Base-by-base conservation (phyloP, 2,797 vertebrate genomes). In the Sebastes cheni region DNA sequence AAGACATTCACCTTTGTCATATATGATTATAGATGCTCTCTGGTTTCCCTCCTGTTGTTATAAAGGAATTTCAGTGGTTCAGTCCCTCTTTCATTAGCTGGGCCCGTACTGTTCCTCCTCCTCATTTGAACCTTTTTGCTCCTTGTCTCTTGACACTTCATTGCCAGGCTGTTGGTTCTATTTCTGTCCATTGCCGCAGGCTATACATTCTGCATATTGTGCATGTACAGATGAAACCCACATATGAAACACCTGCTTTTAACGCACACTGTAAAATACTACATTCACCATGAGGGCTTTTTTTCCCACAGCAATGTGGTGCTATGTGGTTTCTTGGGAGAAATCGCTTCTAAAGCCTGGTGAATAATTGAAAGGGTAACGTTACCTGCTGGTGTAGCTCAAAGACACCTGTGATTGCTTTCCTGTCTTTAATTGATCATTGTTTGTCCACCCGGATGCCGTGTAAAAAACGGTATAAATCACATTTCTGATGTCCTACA, bases 161-260 rank as follows among this genome's bases (percentile, higher is more conserved):
- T 90, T 91, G 92, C 85, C 93, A 93, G 92, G 93, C 93, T 95
- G 93, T 91, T 93, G 86, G 84, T 91, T 93, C 94, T 94, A 95
- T 95, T 95, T 94, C 88, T 79, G 91, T 93, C 83, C 84, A 72
- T 70, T 65, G 92, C 94, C 29, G 71, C 74, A 65, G 92, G 94
- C 94, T 92, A 91, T 88, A 92, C 92, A 87, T 93, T 93, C 91
- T 92, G 88, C 90, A 93, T 92, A 92, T 86, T 90, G 91, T 91
- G 86, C 87, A 88, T 89, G 88, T 91, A 91, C 82, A 84, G 90
- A 92, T 90, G 87, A 86, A 89, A 89, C 79, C 85, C 83, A 87
- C 90, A 86, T 91, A 87, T 77, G 81, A 92, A 90, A 93, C 92
- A 93, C 90, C 91, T 95, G 92, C 91, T 90, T 88, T 86, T 70